Evolutionary conservation across 2,888 invertebrate species (phyloP).

Genomic region (Eupithecia dodoneata): DNA sequence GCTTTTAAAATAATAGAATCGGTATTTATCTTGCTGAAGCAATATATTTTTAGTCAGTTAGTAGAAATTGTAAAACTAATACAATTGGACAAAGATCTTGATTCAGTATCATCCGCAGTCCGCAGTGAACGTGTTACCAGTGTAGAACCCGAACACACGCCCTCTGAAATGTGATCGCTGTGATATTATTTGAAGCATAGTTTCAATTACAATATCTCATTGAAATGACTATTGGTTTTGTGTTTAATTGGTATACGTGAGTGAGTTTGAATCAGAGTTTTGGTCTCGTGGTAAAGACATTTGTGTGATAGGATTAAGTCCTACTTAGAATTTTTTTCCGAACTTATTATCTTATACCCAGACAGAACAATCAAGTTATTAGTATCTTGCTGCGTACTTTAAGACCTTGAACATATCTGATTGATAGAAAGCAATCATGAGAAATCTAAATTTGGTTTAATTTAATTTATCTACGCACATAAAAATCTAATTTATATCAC

Average conservation of each 20-base stretch:
- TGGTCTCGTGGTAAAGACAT: background rate
- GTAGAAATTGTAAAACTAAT: background rate
- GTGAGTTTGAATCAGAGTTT: background rate
- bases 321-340: too few relatives aligned
- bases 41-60: background rate
- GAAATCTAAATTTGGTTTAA: background rate
- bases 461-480: background rate
- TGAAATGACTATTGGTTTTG: background rate
- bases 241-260: background rate
- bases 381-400: background rate
- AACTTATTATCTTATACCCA: too few relatives aligned
- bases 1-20: background rate
- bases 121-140: slow-evolving; percentile 22
- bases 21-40: background rate
- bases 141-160: slow-evolving; percentile 17
- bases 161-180: background rate
- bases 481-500: background rate
- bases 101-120: slow-evolving; percentile 11
- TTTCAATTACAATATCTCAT: background rate
- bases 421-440: background rate
- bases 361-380: background rate
- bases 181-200: background rate
- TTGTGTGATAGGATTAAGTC: background rate
- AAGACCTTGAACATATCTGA: background rate
- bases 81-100: slow-evolving; percentile 4